A percentile compares a stretch with the other conserved stretches of the same genome.
Conservation (phyloP, 2,113 vertebrate genomes). For the Illadopsis cleaveri region DNA sequence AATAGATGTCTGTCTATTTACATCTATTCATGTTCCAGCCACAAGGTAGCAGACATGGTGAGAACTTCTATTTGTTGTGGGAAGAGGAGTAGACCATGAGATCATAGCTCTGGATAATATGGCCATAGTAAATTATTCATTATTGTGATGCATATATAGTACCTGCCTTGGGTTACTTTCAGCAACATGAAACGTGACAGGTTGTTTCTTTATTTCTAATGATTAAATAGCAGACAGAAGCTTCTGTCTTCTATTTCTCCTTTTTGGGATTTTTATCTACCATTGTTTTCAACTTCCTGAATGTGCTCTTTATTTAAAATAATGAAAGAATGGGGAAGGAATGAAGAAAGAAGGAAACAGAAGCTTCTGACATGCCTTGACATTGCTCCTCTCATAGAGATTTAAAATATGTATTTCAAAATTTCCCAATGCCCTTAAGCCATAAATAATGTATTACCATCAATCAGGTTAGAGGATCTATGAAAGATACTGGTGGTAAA, state of each 20-base stretch:
- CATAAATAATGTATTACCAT: constrained; percentile 72
- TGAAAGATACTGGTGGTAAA: constrained; percentile 47
- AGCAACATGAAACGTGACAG: not conserved
- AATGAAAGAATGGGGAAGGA: not conserved
- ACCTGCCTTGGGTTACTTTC: not conserved
- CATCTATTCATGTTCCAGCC: not conserved
- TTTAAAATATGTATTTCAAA: constrained; percentile 22
- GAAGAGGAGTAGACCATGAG: not conserved
- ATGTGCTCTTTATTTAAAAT: not conserved
- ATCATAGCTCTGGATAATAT: not conserved
- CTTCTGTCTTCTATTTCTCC: not conserved
- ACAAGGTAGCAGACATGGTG: not conserved
- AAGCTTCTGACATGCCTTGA: not conserved
- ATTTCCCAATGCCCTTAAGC: constrained; percentile 8
- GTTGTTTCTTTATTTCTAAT: not conserved
- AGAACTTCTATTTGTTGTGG: not conserved
- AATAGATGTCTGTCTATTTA: not conserved
- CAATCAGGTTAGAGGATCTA: constrained; percentile 42
- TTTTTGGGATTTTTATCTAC: not conserved
- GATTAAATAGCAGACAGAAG: not conserved
- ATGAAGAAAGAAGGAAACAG: not conserved
- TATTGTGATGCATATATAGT: not conserved
- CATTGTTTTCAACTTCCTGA: not conserved
- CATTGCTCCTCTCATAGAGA: not conserved
- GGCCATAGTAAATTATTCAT: not conserved